Conservation (phyloP, 1,140 invertebrate genomes). For the Drosophila azteca region DNA sequence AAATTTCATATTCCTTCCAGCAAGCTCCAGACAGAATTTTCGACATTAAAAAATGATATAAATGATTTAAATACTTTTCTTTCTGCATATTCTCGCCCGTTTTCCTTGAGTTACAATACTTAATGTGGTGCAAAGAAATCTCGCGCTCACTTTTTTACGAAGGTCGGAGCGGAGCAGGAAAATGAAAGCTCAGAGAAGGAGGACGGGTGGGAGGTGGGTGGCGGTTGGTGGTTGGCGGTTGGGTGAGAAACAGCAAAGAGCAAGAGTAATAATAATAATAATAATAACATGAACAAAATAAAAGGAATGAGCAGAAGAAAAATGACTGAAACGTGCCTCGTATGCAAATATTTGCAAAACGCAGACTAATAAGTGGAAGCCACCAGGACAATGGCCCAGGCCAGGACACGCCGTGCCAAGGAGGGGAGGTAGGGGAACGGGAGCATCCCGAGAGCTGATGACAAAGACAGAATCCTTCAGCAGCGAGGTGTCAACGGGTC, state of each 20-base stretch:
- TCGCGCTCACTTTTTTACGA: slow-evolving; percentile 68
- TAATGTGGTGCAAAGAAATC: slow-evolving; percentile 74
- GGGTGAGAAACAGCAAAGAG: slow-evolving; percentile 9
- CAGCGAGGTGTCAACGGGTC: slow-evolving; percentile 20
- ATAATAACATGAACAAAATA: slow-evolving; percentile 68
- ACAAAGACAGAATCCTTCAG: slow-evolving; percentile 31
- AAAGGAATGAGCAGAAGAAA: slow-evolving; percentile 65
- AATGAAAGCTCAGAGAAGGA: slow-evolving; percentile 14
- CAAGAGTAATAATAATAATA: slow-evolving; percentile 39
- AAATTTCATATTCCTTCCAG: slow-evolving; percentile 6
- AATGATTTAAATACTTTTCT: slow-evolving; percentile 38
- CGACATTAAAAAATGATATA: slow-evolving; percentile 22
- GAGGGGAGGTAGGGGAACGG: not conserved
- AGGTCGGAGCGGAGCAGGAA: slow-evolving; percentile 30
- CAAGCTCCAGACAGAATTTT: slow-evolving; percentile 1
- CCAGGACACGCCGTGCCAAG: not conserved
- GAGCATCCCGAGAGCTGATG: slow-evolving; percentile 11
- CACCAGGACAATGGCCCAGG: slow-evolving; percentile 25
- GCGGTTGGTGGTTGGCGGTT: too few relatives aligned
- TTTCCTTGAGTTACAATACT: slow-evolving; percentile 9
- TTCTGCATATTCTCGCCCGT: slow-evolving; percentile 30
- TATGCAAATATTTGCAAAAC: slow-evolving; percentile 81
- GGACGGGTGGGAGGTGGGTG: not conserved
- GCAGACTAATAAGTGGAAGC: slow-evolving; percentile 75
- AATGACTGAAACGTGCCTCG: slow-evolving; percentile 75